Conservation (phyloP, 2,888 invertebrate species). For the Colostygia pectinataria region DNA sequence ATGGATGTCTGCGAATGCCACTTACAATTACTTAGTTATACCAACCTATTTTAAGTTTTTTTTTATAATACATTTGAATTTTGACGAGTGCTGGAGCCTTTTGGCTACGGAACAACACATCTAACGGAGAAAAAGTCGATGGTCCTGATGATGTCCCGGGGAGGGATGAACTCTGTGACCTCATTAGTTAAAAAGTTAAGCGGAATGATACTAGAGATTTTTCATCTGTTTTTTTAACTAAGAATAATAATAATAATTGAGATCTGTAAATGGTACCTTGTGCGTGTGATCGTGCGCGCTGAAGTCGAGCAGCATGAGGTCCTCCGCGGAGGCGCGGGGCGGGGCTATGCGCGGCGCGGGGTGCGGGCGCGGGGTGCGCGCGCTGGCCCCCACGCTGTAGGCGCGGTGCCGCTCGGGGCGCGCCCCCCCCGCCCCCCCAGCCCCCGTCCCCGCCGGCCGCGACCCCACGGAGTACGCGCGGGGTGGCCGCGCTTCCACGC, state of each 20-base stretch:
- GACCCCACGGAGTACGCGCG: slow-evolving; percentile 78
- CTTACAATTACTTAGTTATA: too few species aligned
- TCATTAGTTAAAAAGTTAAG: too few species aligned
- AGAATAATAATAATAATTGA: too few species aligned
- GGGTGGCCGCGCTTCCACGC: slow-evolving; percentile 83
- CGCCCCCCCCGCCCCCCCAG: slow-evolving; percentile 46
- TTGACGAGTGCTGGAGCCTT: too few species aligned
- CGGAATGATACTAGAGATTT: too few species aligned
- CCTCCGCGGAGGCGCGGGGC: slow-evolving; percentile 84
- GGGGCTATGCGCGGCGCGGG: slow-evolving; percentile 39
- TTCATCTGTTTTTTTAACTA: too few species aligned
- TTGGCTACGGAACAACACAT: too few species aligned
- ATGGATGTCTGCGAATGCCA: slow-evolving; percentile 7
- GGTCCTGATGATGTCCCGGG: too few species aligned
- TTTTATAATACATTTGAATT: too few species aligned
- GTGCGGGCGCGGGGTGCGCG: slow-evolving; percentile 29
- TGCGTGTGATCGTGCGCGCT: slow-evolving; percentile 58
- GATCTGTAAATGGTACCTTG: slow-evolving; percentile 39
- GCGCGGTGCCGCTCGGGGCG: slow-evolving; percentile 85
- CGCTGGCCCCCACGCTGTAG: slow-evolving; percentile 86
- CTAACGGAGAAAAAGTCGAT: too few species aligned
- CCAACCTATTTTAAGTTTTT: too few species aligned
- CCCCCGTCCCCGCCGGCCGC: slow-evolving; percentile 54
- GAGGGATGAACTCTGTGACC: too few species aligned
- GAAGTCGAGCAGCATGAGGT: slow-evolving; percentile 90